Conservation (phyloP, 2,888 invertebrate genomes). For the Myathropa florea region DNA sequence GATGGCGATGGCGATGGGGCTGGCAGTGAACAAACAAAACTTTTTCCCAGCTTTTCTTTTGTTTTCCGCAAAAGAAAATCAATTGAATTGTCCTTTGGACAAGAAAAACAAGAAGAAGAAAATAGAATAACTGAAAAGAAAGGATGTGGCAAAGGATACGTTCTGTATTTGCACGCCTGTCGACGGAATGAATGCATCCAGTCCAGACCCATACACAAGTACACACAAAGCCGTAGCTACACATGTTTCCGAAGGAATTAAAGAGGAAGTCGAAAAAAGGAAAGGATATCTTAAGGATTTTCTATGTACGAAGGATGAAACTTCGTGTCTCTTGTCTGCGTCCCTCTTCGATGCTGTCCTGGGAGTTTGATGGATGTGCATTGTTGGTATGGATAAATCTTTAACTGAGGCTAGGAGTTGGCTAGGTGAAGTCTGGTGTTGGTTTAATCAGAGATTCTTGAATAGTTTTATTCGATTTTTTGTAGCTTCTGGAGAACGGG, state of each 20-base stretch:
- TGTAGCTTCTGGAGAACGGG: not conserved
- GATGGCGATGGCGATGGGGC: constrained; percentile 39
- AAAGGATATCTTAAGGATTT: constrained; percentile 37
- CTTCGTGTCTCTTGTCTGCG: constrained; percentile 5
- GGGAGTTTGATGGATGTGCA: constrained; percentile 44
- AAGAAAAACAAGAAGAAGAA: constrained; percentile 23
- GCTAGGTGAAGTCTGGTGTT: not conserved
- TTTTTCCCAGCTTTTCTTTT: constrained; percentile 42
- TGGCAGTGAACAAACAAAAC: constrained; percentile 60
- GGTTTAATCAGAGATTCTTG: constrained; percentile 17
- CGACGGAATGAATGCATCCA: constrained; percentile 51
- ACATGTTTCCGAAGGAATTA: constrained; percentile 56
- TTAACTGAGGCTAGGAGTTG: not conserved
- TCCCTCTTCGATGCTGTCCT: not conserved
- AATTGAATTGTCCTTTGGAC: constrained; percentile 66
- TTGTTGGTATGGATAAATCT: constrained; percentile 34
- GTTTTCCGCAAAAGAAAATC: constrained; percentile 61
- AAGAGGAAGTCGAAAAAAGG: constrained; percentile 48
- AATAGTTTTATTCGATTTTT: constrained; percentile 15
- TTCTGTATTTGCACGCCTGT: constrained; percentile 45
- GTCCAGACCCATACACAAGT: not conserved
- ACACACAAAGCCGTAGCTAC: constrained; percentile 28
- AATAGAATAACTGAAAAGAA: no score
- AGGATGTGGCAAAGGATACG: no score
- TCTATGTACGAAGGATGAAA: no score